phyloP scores from a whole-genome alignment of 1,140 invertebrate genomes.

The Cotesia chilonis region DNA sequence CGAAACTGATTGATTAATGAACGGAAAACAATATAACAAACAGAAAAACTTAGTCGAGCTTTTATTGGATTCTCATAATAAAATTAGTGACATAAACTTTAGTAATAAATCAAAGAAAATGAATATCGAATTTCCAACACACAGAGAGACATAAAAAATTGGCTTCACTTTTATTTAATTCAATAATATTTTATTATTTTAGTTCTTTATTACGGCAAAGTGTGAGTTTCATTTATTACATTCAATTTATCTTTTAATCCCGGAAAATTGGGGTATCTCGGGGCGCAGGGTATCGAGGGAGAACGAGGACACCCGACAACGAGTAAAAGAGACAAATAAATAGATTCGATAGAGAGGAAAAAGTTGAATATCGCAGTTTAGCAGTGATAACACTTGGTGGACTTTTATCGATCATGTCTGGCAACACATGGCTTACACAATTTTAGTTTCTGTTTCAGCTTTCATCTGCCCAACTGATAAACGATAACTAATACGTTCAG shows the following conservation, averaged over 20 bases:
- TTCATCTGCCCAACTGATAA: slow-evolving; percentile 50
- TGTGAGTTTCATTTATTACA: slow-evolving; percentile 43
- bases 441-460: slow-evolving; percentile 37
- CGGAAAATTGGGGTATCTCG: slow-evolving; percentile 41
- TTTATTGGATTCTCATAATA: too few relatives aligned
- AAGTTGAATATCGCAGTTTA: slow-evolving; percentile 42
- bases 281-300: slow-evolving; percentile 16
- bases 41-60: too few relatives aligned
- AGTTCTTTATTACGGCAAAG: slow-evolving; percentile 10
- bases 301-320: slow-evolving; percentile 31
- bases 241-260: slow-evolving; percentile 52
- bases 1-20: too few relatives aligned
- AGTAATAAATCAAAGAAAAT: too few relatives aligned
- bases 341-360: slow-evolving; percentile 41
- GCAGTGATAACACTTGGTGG: slow-evolving; percentile 59
- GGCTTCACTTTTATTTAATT: neutral
- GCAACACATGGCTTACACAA: slow-evolving; percentile 62
- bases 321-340: slow-evolving; percentile 26
- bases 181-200: neutral
- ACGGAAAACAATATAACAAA: too few relatives aligned
- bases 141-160: too few relatives aligned
- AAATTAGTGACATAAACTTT: too few relatives aligned
- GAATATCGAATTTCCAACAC: too few relatives aligned
- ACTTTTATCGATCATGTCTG: slow-evolving; percentile 66
- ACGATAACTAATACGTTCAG: slow-evolving; percentile 57